Evolutionary conservation across 2,888 invertebrate genomes (phyloP).

Genomic region (Pachymerium ferrugineum): DNA sequence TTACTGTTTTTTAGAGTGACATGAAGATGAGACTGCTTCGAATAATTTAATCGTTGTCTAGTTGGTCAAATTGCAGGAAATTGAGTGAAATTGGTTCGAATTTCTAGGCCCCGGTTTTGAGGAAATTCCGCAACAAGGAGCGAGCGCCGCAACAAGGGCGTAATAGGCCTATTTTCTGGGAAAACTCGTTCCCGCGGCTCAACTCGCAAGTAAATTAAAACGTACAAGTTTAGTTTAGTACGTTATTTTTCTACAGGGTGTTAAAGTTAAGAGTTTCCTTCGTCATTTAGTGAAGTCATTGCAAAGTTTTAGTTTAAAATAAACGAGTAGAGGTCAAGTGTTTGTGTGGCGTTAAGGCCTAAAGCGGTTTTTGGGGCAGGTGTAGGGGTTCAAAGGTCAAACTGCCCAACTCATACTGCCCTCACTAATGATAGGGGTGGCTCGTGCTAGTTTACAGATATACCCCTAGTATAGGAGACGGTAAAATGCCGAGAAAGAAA

Average conservation of each 20-base stretch:
- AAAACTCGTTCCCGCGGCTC: too few relatives aligned
- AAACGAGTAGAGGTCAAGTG: too few relatives aligned
- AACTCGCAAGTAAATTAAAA: too few relatives aligned
- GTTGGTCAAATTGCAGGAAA: background rate
- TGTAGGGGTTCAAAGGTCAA: background rate
- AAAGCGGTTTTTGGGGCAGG: background rate
- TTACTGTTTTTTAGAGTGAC: too few relatives aligned
- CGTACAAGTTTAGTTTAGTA: too few relatives aligned
- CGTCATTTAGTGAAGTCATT: too few relatives aligned
- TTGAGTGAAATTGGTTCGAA: background rate
- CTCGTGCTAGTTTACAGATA: background rate
- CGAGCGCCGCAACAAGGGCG: background rate
- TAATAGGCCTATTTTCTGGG: conserved; percentile 8
- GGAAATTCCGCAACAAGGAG: background rate
- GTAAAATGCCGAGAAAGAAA: too few relatives aligned
- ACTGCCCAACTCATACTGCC: background rate
- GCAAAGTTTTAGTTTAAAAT: too few relatives aligned
- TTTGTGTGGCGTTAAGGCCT: background rate
- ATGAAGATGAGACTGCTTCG: too few relatives aligned
- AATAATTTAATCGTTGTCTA: too few relatives aligned
- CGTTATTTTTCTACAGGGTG: too few relatives aligned
- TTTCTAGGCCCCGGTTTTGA: background rate
- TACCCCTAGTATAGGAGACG: background rate
- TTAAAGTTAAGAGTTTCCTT: too few relatives aligned
- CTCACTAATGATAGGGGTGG: background rate